These are phyloP conservation scores for Brienomyrus brachyistius DNA, from an alignment of 2,113 vertebrate species.

Conservation along the genomic window DNA sequence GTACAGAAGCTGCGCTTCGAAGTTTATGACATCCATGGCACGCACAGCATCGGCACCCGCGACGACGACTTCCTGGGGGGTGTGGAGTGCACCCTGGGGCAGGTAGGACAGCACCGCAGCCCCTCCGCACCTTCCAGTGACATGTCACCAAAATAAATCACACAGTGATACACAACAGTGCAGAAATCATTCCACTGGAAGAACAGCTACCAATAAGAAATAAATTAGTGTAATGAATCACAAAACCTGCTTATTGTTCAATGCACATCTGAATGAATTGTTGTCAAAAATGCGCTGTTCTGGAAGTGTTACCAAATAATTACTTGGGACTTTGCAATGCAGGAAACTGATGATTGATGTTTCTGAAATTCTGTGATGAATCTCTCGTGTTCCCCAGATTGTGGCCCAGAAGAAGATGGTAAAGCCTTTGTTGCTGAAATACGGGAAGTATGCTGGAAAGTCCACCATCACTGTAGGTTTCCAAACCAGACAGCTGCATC, in stretches of 20 bases:
- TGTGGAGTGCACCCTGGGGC: slow-evolving; percentile 84
- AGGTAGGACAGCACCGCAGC: slow-evolving; percentile 55
- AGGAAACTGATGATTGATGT: not conserved
- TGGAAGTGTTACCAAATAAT: not conserved
- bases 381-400: slow-evolving; percentile 63
- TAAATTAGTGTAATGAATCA: not conserved
- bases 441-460: slow-evolving; percentile 84
- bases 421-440: slow-evolving; percentile 79
- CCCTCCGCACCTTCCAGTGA: not conserved
- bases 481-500: not conserved
- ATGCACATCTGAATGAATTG: not conserved
- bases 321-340: not conserved
- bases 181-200: not conserved
- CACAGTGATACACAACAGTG: not conserved
- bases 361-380: not conserved
- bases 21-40: slow-evolving; percentile 84
- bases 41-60: slow-evolving; percentile 68
- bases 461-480: slow-evolving; percentile 82
- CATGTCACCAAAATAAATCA: not conserved
- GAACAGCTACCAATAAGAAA: not conserved
- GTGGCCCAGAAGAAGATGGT: slow-evolving; percentile 89
- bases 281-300: not conserved
- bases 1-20: slow-evolving; percentile 90
- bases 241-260: not conserved
- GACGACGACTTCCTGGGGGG: slow-evolving; percentile 89